Conservation (phyloP, 2,113 vertebrate species). For the Aramus guarauna region DNA sequence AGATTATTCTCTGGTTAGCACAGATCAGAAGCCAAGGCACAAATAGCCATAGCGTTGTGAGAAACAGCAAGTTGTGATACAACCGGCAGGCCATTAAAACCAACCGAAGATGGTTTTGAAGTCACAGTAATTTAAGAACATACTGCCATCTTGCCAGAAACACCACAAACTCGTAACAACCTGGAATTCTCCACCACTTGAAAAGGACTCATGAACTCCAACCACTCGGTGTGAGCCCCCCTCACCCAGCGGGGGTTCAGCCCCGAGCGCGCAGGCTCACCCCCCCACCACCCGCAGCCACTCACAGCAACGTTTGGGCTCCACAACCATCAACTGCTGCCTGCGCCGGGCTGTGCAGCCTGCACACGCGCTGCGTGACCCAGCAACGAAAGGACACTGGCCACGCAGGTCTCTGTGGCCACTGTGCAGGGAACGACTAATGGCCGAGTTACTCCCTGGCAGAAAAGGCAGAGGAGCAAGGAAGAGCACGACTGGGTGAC, state of each 20-base stretch:
- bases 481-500: fast-evolving
- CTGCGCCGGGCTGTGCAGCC: fast-evolving
- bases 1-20: neutral
- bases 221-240: fast-evolving
- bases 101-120: neutral
- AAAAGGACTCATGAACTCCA: neutral
- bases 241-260: too few species aligned
- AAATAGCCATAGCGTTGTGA: fast-evolving
- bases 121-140: neutral
- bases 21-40: neutral
- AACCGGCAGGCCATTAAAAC: neutral
- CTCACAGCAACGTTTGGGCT: fast-evolving
- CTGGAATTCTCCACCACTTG: neutral
- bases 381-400: neutral
- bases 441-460: fast-evolving
- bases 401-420: neutral
- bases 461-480: neutral
- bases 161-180: neutral
- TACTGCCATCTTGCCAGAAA: neutral
- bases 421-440: fast-evolving
- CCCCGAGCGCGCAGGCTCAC: fast-evolving
- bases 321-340: fast-evolving
- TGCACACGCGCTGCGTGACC: fast-evolving
- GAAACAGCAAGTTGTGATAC: neutral
- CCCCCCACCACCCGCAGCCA: fast-evolving